Percentiles rank a stretch among this genome's conserved stretches.
Conservation (phyloP, 2,797 vertebrate species). For the Limnodromus scolopaceus region DNA sequence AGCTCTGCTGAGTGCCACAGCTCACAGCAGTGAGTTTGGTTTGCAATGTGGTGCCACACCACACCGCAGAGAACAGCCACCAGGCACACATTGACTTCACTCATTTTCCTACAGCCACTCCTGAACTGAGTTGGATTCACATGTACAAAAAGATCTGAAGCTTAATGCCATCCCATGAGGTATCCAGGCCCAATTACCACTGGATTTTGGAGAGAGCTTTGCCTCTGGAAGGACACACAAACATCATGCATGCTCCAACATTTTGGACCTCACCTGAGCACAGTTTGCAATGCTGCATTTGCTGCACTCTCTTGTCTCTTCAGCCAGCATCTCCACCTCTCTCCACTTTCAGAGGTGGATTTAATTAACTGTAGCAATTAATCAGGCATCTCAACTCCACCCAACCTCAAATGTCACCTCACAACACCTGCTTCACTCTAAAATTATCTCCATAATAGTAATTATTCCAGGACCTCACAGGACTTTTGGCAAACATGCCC, state of each 20-base stretch:
- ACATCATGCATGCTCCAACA: not conserved
- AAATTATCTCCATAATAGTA: not conserved
- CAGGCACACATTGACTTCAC: not conserved
- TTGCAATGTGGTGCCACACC: not conserved
- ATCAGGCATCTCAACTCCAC: slow-evolving; percentile 35
- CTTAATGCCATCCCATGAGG: not conserved
- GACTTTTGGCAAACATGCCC: slow-evolving; percentile 6
- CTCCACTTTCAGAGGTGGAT: not conserved
- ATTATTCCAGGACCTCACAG: slow-evolving; percentile 14
- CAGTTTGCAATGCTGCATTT: not conserved
- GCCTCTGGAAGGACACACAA: not conserved
- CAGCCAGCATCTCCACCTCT: not conserved
- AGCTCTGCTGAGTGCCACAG: not conserved
- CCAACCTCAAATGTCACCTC: slow-evolving; percentile 23
- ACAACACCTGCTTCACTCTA: not conserved
- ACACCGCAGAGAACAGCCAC: not conserved
- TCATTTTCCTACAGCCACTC: not conserved
- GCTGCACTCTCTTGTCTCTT: not conserved
- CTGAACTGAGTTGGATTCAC: not conserved
- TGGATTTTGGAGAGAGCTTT: not conserved
- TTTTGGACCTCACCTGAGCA: not conserved
- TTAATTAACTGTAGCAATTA: slow-evolving; percentile 40
- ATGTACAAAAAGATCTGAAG: not conserved
- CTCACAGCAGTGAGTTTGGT: not conserved
- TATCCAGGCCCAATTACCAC: not conserved